phyloP scores from a whole-genome alignment of 2,113 vertebrate genomes.

The Fulmarus glacialis region DNA sequence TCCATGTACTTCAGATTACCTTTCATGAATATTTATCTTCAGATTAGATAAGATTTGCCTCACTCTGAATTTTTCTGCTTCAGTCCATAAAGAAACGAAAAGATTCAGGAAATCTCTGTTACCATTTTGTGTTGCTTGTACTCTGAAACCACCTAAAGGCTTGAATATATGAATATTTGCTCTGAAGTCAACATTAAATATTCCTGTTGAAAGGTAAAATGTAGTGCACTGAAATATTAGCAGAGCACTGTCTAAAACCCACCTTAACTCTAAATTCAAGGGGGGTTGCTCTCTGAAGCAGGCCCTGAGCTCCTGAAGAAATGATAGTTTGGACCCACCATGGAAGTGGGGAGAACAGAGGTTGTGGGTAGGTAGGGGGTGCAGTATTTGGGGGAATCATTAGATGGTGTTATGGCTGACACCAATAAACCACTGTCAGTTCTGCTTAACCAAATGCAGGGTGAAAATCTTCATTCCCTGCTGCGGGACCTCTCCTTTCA shows the following conservation, averaged over 20 bases:
- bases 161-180: conserved; percentile 53
- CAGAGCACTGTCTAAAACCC: neutral
- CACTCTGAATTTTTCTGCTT: neutral
- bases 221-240: neutral
- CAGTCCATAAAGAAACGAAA: neutral
- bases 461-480: neutral
- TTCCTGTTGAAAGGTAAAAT: conserved; percentile 12
- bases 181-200: conserved; percentile 14
- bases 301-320: neutral
- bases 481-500: neutral
- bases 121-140: conserved; percentile 13
- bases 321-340: neutral
- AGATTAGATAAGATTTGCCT: neutral
- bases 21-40: neutral
- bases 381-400: neutral
- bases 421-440: neutral
- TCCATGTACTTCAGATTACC: neutral
- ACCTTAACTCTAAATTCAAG: neutral
- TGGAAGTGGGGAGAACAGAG: neutral
- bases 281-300: neutral
- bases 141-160: conserved; percentile 23
- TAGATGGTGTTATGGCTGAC: neutral
- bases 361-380: neutral
- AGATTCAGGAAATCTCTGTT: neutral
- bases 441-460: neutral